Evolutionary conservation across 2,888 invertebrate genomes (phyloP).

Genomic region (Strigamia crassipes): DNA sequence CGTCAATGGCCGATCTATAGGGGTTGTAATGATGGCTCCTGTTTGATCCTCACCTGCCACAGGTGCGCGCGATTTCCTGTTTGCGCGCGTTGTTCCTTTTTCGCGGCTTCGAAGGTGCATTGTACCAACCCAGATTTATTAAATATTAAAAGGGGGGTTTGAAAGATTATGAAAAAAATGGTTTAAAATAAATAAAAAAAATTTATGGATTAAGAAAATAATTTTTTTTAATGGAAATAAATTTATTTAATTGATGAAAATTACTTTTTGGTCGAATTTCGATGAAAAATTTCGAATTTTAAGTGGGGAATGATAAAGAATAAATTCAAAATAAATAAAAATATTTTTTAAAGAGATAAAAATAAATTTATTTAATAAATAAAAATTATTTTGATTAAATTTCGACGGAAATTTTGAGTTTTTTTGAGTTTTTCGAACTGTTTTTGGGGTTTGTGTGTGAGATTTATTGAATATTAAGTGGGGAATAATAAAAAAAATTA

Average conservation of each 20-base stretch:
- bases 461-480: too few species aligned
- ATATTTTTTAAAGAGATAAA: too few species aligned
- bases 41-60: constrained; percentile 36
- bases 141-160: background rate
- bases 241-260: background rate
- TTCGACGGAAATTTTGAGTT: background rate
- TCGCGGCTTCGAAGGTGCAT: background rate
- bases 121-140: background rate
- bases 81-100: background rate
- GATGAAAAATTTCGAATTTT: background rate
- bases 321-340: background rate
- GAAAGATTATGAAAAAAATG: too few species aligned
- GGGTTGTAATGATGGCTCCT: constrained; percentile 32
- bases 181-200: background rate
- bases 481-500: background rate
- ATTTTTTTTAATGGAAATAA: too few species aligned
- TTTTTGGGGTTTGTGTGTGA: too few species aligned
- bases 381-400: background rate
- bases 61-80: constrained; percentile 32
- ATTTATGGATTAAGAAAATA: too few species aligned
- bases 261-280: background rate
- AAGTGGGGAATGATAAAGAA: too few species aligned
- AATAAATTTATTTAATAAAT: background rate
- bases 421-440: background rate
- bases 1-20: background rate